Evolutionary conservation across 2,113 vertebrate species (phyloP).

Genomic region (Neodon shergylaensis): DNA sequence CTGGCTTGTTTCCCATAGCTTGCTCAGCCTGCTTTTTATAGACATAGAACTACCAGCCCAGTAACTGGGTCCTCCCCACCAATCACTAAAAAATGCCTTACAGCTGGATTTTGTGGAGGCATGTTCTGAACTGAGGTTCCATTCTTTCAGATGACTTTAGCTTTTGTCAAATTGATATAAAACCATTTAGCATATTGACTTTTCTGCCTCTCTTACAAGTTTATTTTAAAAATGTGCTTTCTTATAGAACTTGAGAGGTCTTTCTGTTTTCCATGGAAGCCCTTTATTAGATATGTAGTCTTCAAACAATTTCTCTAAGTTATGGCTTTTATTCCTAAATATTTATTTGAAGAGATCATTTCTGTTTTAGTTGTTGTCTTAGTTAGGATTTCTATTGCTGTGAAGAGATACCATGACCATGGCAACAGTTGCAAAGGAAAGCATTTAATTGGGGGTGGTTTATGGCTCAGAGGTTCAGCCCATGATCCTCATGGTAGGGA

Average conservation of each 20-base stretch:
- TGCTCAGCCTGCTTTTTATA: not conserved
- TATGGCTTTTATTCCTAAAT: not conserved
- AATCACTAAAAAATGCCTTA: not conserved
- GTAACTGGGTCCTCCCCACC: not conserved
- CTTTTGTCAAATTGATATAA: not conserved
- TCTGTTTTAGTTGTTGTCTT: not conserved
- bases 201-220: not conserved
- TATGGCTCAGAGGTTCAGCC: not conserved
- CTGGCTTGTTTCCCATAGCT: not conserved
- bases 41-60: not conserved
- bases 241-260: not conserved
- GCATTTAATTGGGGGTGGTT: not conserved
- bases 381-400: not conserved
- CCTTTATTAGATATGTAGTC: not conserved
- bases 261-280: not conserved
- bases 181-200: not conserved
- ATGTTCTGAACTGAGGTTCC: not conserved
- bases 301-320: not conserved
- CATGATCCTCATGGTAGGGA: not conserved
- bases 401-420: not conserved
- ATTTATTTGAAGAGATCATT: slow-evolving; percentile 11
- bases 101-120: not conserved
- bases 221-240: not conserved
- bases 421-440: not conserved
- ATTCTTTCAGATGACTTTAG: not conserved